These are phyloP conservation scores for Drosophila willistoni DNA, from an alignment of 1,140 invertebrate genomes.

Conservation along the genomic window DNA sequence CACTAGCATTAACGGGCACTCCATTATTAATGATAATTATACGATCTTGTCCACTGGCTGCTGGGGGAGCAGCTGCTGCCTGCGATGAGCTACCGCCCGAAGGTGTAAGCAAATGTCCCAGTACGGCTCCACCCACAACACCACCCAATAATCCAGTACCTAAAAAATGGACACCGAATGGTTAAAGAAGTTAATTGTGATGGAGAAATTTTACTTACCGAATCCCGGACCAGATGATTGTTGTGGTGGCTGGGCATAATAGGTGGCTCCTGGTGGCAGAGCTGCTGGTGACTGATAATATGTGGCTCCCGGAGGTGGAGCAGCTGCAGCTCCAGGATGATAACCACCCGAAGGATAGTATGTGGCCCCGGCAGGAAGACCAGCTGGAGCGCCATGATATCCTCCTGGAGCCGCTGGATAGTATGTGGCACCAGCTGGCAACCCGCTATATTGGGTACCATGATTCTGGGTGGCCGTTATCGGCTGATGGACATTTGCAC, in stretches of 20 bases:
- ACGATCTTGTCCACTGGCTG: constrained; percentile 63
- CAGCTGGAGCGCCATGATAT: constrained; percentile 36
- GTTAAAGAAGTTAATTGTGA: neutral
- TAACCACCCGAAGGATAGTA: constrained; percentile 63
- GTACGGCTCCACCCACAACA: constrained; percentile 69
- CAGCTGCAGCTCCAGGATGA: constrained; percentile 45
- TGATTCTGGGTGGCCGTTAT: constrained; percentile 59
- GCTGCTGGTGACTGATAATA: constrained; percentile 71
- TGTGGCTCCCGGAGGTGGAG: constrained; percentile 69
- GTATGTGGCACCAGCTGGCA: constrained; percentile 67
- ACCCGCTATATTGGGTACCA: constrained; percentile 51
- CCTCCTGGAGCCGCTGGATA: constrained; percentile 52
- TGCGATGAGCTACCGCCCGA: constrained; percentile 52
- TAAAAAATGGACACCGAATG: constrained; percentile 9
- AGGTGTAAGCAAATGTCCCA: constrained; percentile 73
- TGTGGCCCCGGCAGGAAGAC: constrained; percentile 50
- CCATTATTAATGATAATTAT: constrained; percentile 82
- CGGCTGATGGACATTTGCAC: constrained; percentile 57
- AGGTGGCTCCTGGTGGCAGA: constrained; percentile 70
- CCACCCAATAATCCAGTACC: constrained; percentile 74
- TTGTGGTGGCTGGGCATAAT: constrained; percentile 68
- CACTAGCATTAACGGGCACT: constrained; percentile 62
- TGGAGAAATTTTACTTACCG: constrained; percentile 45
- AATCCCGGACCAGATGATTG: constrained; percentile 76
- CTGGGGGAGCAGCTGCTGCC: constrained; percentile 50